A percentile compares a stretch with the other conserved stretches of the same genome.
These are phyloP conservation scores for Cheirogaleus major DNA, from an alignment of 2,797 vertebrate species.

Conservation along the genomic window DNA sequence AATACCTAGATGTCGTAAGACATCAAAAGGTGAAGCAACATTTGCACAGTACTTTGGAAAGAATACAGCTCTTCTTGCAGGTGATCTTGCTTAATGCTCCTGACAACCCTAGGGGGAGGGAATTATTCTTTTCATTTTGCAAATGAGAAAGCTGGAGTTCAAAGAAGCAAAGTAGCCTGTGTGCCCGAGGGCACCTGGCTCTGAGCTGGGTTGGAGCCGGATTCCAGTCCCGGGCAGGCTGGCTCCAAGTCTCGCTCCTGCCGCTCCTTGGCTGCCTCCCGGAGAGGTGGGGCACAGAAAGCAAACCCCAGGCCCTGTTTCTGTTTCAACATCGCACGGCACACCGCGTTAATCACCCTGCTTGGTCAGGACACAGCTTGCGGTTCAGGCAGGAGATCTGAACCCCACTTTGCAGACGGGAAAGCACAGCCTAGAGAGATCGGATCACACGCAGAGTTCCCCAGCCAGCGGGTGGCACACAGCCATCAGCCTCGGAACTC, in stretches of 20 bases:
- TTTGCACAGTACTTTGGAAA: neutral
- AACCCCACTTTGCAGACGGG: neutral
- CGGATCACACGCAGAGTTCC: neutral
- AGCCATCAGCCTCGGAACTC: neutral
- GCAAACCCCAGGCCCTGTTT: neutral
- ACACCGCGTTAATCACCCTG: rapidly evolving
- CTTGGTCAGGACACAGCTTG: neutral
- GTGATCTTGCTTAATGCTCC: neutral
- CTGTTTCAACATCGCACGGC: neutral
- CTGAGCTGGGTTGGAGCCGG: neutral
- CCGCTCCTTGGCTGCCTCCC: neutral
- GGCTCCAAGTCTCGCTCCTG: neutral
- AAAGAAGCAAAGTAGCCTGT: neutral
- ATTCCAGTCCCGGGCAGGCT: neutral
- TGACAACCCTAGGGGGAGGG: neutral
- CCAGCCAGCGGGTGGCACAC: neutral
- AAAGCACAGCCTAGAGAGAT: neutral
- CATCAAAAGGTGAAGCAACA: conserved; percentile 31
- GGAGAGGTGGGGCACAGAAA: rapidly evolving
- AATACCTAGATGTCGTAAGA: neutral
- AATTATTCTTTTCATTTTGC: conserved; percentile 19
- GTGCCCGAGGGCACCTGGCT: neutral
- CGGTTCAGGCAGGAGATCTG: neutral
- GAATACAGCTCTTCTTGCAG: neutral
- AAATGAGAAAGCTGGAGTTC: conserved; percentile 36